These are phyloP conservation scores for Smutsia gigantea DNA, from an alignment of 2,797 vertebrate species.

Conservation along the genomic window DNA sequence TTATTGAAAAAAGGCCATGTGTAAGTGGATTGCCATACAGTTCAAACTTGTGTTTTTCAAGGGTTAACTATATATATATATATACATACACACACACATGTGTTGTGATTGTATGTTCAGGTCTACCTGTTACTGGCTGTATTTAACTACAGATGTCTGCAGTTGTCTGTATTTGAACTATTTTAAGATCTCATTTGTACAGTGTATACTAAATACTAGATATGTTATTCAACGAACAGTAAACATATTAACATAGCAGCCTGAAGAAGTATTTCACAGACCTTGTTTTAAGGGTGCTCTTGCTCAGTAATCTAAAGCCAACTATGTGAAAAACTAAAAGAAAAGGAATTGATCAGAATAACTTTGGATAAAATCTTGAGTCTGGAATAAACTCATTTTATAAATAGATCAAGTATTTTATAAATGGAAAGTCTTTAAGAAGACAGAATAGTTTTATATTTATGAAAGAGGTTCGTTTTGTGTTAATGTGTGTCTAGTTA, in stretches of 20 bases:
- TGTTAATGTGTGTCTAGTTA: conserved; percentile 31
- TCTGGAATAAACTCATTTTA: background rate
- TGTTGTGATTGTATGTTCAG: background rate
- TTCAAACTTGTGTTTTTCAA: too few species aligned
- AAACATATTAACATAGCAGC: background rate
- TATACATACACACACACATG: background rate
- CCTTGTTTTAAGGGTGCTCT: conserved; percentile 33
- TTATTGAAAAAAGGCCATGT: too few species aligned
- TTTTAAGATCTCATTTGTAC: conserved; percentile 47
- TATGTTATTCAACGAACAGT: background rate
- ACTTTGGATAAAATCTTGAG: background rate
- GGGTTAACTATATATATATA: background rate
- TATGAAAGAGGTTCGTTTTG: background rate
- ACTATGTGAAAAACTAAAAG: conserved; percentile 31
- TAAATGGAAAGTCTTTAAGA: conserved; percentile 26
- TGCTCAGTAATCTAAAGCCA: conserved; percentile 28
- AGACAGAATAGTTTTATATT: background rate
- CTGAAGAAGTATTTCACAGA: background rate
- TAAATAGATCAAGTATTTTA: background rate
- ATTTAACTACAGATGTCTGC: background rate
- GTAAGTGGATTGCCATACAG: too few species aligned
- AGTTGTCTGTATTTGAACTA: background rate
- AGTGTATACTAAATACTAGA: background rate
- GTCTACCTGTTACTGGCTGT: background rate
- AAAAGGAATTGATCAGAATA: background rate